Evolutionary conservation across 2,797 vertebrate species (phyloP).

Genomic region (Otus scops): DNA sequence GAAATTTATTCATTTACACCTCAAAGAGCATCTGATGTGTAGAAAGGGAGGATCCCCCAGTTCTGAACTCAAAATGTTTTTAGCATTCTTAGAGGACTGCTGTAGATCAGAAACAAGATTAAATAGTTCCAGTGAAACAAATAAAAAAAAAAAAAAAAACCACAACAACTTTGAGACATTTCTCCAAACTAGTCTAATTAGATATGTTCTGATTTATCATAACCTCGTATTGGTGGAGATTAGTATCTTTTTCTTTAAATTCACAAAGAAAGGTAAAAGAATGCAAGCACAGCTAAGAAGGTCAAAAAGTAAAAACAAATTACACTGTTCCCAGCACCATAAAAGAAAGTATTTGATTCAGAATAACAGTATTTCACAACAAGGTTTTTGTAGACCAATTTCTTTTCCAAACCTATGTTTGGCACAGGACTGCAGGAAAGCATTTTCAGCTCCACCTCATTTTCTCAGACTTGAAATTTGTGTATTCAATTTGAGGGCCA

Average conservation of each 20-base stretch:
- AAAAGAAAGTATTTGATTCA: neutral
- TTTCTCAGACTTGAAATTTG: neutral
- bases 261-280: neutral
- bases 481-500: neutral
- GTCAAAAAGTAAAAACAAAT: neutral
- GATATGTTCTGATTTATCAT: neutral
- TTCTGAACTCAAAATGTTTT: neutral
- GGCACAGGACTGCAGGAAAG: neutral
- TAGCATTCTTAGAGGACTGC: neutral
- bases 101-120: neutral
- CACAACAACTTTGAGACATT: neutral
- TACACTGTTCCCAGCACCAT: neutral
- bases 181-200: neutral
- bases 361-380: neutral
- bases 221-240: neutral
- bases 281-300: neutral
- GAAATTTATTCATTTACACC: neutral
- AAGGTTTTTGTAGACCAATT: neutral
- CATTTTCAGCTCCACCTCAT: neutral
- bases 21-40: neutral
- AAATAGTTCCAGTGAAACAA: neutral
- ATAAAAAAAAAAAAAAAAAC: accelerated
- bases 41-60: neutral
- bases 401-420: neutral
- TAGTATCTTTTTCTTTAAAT: neutral